Percentiles rank a stretch among this genome's conserved stretches.
Evolutionary conservation across 2,797 vertebrate genomes (phyloP).

Genomic region (Botia kubotai): DNA sequence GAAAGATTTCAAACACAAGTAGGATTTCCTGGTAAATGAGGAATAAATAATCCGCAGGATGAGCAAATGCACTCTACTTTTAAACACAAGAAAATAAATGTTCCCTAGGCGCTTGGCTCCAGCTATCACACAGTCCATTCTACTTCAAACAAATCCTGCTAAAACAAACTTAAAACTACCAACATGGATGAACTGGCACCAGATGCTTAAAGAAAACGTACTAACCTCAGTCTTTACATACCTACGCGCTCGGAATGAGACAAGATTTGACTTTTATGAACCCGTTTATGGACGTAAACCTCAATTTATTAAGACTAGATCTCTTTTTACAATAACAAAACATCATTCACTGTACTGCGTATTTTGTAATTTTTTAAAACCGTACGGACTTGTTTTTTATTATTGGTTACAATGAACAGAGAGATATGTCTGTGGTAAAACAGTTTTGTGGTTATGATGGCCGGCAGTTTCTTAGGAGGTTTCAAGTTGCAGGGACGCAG

Average conservation of each 20-base stretch:
- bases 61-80: constrained; percentile 62
- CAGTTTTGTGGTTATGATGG: background rate
- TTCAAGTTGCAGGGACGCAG: background rate
- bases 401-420: background rate
- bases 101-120: constrained; percentile 58
- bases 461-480: background rate
- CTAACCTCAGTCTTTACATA: constrained; percentile 50
- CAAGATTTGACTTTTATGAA: constrained; percentile 19
- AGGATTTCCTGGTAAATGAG: constrained; percentile 61
- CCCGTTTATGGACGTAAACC: constrained; percentile 16
- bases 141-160: constrained; percentile 63
- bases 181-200: constrained; percentile 58
- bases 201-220: constrained; percentile 45
- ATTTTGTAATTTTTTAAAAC: background rate
- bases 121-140: constrained; percentile 55
- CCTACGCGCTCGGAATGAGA: constrained; percentile 27
- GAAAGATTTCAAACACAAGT: constrained; percentile 57
- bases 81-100: constrained; percentile 66
- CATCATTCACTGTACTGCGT: background rate
- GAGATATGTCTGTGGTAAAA: background rate
- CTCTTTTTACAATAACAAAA: constrained; percentile 10
- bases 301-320: constrained; percentile 22
- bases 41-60: constrained; percentile 63
- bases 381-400: background rate
- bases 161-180: constrained; percentile 61